These are phyloP conservation scores for Lonchura striata DNA, from an alignment of 2,113 vertebrate genomes.

Conservation along the genomic window DNA sequence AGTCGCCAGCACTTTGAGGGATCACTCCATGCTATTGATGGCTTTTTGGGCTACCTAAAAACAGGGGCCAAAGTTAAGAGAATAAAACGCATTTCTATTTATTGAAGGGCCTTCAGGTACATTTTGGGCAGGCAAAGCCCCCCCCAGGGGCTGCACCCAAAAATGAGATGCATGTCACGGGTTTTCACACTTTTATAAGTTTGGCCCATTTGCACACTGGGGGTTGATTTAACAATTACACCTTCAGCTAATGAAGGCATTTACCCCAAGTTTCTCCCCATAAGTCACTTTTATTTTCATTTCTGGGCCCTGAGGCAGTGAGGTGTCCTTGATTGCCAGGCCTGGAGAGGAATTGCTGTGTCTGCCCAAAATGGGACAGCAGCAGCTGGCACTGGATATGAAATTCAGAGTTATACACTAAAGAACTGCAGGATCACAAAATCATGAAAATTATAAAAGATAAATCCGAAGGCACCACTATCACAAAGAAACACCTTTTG, in stretches of 20 bases:
- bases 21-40: fast-evolving
- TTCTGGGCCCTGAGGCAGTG: neutral
- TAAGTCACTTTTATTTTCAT: neutral
- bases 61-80: too few relatives aligned
- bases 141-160: neutral
- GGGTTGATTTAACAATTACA: neutral
- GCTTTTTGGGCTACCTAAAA: neutral
- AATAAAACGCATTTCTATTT: neutral
- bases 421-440: neutral
- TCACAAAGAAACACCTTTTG: neutral
- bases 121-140: neutral
- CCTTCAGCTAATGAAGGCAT: neutral
- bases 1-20: neutral
- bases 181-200: neutral
- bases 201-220: neutral
- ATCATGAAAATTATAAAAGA: neutral
- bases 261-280: neutral
- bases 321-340: neutral
- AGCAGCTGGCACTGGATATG: neutral
- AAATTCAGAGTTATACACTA: neutral
- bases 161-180: fast-evolving
- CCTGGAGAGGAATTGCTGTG: neutral
- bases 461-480: too few relatives aligned
- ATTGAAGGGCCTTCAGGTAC: neutral
- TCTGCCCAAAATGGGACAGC: neutral